Evolutionary conservation across 2,113 vertebrate genomes (phyloP).

Genomic region (Chlamydotis undulata): DNA sequence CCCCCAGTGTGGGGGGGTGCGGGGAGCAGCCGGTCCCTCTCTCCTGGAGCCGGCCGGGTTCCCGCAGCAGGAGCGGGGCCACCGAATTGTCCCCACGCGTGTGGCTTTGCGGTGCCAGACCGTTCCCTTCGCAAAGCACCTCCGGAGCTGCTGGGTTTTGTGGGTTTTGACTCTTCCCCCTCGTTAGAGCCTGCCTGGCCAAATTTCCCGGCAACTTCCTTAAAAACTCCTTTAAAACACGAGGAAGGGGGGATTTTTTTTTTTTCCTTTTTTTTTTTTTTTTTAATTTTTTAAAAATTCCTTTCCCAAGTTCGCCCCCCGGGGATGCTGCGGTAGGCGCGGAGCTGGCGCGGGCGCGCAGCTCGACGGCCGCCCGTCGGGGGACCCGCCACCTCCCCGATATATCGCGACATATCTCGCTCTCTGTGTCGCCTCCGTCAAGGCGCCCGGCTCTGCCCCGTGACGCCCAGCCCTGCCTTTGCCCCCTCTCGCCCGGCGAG

Average conservation of each 20-base stretch:
- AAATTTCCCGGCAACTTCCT: slow-evolving; percentile 34
- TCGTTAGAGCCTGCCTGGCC: not conserved
- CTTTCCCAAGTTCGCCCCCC: not conserved
- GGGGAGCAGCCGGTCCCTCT: not conserved
- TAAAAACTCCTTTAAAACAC: not conserved
- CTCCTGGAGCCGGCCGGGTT: not conserved
- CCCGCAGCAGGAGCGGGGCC: not conserved
- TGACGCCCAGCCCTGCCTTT: not conserved
- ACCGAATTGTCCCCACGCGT: not conserved
- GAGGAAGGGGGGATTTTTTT: not conserved
- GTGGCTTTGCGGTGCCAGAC: not conserved
- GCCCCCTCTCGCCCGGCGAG: slow-evolving; percentile 31
- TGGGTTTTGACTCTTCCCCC: not conserved
- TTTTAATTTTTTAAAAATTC: not conserved
- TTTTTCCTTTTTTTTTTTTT: too few relatives aligned
- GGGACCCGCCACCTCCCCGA: not conserved
- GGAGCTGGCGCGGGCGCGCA: not conserved
- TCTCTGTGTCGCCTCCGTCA: too few relatives aligned
- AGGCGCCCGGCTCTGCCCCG: not conserved
- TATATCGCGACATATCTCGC: not conserved
- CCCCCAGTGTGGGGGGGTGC: too few relatives aligned
- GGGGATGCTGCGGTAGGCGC: not conserved
- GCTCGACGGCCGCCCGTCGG: not conserved
- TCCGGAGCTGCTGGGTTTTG: not conserved
- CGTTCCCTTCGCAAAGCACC: not conserved